These are phyloP conservation scores for Kuschelorhynchus macadamiae DNA, from an alignment of 2,888 invertebrate genomes.

Conservation along the genomic window DNA sequence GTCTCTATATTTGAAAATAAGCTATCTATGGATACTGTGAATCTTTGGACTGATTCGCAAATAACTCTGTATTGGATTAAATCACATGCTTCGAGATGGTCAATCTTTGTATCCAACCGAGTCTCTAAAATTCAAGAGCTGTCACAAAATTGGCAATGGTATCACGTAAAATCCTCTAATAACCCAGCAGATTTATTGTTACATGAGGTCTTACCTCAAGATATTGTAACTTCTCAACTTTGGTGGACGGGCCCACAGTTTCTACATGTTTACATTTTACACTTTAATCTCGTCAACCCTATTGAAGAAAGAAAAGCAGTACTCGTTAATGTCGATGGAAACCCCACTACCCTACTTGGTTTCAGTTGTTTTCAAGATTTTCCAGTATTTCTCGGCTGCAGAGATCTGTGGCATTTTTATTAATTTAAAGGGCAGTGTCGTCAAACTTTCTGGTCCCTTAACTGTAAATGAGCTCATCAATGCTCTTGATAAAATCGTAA, in stretches of 20 bases:
- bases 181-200: slow-evolving; percentile 37
- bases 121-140: slow-evolving; percentile 44
- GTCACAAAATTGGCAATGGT: slow-evolving; percentile 27
- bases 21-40: not conserved
- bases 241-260: slow-evolving; percentile 19
- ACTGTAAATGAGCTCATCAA: slow-evolving; percentile 24
- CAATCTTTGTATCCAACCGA: slow-evolving; percentile 45
- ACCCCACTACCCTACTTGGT: too few relatives aligned
- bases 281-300: too few relatives aligned
- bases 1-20: slow-evolving; percentile 3
- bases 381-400: slow-evolving; percentile 13
- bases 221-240: not conserved
- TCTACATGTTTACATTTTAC: not conserved
- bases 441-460: slow-evolving; percentile 1
- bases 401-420: slow-evolving; percentile 9
- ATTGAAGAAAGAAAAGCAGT: too few relatives aligned
- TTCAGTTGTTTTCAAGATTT: slow-evolving; percentile 1
- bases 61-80: slow-evolving; percentile 41
- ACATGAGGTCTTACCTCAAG: slow-evolving; percentile 11
- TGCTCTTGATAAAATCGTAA: slow-evolving; percentile 7
- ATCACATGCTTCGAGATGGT: slow-evolving; percentile 29
- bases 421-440: not conserved
- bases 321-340: too few relatives aligned
- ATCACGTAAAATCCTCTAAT: slow-evolving; percentile 28
- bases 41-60: slow-evolving; percentile 34